These are phyloP conservation scores for Cavia aperea DNA, from an alignment of 2,113 vertebrate species.

Conservation along the genomic window DNA sequence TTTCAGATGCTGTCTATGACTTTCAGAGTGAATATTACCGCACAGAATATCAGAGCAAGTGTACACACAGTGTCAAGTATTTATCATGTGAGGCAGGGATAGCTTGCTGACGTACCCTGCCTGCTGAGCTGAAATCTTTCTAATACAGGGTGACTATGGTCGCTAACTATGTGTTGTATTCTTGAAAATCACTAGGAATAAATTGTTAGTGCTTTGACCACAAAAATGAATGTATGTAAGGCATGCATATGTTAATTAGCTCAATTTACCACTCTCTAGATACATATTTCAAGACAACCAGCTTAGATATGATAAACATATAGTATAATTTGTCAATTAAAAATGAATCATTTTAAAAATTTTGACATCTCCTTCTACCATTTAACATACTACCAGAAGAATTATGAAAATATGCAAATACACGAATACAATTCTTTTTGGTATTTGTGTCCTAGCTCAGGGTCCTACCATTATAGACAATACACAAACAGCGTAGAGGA, in stretches of 20 bases:
- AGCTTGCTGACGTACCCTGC: not conserved
- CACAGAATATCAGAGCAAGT: conserved; percentile 5
- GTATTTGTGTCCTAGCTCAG: not conserved
- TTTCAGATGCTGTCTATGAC: not conserved
- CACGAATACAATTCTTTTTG: conserved; percentile 4
- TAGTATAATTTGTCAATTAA: not conserved
- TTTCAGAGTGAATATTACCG: not conserved
- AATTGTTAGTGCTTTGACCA: not conserved
- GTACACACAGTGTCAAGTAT: not conserved
- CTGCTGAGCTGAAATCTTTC: not conserved
- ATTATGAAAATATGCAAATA: conserved; percentile 54
- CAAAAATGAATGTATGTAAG: not conserved
- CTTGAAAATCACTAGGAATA: not conserved
- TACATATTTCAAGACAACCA: not conserved
- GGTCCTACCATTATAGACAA: conserved; percentile 1
- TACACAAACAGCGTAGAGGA: not conserved
- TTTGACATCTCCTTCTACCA: not conserved
- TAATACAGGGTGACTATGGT: not conserved
- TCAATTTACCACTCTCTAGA: not conserved
- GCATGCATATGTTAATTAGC: not conserved
- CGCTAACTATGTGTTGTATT: not conserved
- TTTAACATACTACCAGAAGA: not conserved
- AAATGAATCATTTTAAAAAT: not conserved
- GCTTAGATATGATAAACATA: not conserved
- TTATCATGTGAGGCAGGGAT: conserved; percentile 21